phyloP scores from a whole-genome alignment of 2,888 invertebrate species.

The Chrysodeixis includens region DNA sequence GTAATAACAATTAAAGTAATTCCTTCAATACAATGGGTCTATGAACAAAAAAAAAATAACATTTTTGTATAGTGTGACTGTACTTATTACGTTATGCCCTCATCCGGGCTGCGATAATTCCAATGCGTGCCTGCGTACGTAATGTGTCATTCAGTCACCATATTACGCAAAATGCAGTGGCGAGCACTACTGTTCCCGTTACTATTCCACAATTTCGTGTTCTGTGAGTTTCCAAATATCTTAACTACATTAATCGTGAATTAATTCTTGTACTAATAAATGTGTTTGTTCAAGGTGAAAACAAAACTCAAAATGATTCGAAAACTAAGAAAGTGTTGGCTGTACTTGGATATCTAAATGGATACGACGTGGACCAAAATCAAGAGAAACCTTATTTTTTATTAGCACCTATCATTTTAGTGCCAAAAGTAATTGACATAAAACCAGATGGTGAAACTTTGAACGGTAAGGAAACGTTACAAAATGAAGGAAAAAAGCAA shows the following conservation, averaged over 20 bases:
- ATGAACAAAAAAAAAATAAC: background rate
- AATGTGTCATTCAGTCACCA: conserved; percentile 59
- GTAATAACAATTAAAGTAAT: too few relatives aligned
- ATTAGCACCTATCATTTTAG: conserved; percentile 43
- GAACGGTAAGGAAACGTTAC: conserved; percentile 3
- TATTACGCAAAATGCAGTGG: conserved; percentile 71
- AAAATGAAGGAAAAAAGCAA: background rate
- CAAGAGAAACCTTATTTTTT: conserved; percentile 37
- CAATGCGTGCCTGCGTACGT: conserved; percentile 16
- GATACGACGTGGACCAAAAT: conserved; percentile 7
- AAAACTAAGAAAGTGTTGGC: conserved; percentile 10
- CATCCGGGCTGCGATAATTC: conserved; percentile 20
- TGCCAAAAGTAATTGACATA: conserved; percentile 17
- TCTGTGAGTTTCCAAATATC: conserved; percentile 40
- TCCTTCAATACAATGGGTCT: too few relatives aligned
- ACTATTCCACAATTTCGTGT: conserved; percentile 19
- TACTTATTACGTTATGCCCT: conserved; percentile 12
- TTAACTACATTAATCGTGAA: background rate
- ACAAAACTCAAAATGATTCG: background rate
- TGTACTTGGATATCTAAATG: conserved; percentile 25
- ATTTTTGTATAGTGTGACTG: conserved; percentile 36
- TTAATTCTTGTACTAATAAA: background rate
- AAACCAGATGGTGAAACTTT: background rate
- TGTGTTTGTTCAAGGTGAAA: conserved; percentile 47
- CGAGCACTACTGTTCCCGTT: conserved; percentile 54